These are phyloP conservation scores for Pissodes strobi DNA, from an alignment of 1,140 invertebrate species.

Conservation along the genomic window DNA sequence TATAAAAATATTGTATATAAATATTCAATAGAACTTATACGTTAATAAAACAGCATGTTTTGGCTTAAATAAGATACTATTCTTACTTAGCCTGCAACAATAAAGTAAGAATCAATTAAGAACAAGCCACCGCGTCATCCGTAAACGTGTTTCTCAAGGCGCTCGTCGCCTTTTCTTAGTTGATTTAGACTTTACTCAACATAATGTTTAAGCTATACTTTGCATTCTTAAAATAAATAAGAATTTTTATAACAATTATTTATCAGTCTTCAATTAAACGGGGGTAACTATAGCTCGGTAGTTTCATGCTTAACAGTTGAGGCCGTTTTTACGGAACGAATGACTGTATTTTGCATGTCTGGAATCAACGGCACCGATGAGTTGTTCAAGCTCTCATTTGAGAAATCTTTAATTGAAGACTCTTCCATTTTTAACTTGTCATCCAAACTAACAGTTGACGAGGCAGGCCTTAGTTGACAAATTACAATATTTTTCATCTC, in stretches of 20 bases:
- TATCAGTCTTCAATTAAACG: slow-evolving; percentile 30
- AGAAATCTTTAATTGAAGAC: neutral
- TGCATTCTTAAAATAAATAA: slow-evolving; percentile 20
- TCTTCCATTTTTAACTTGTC: slow-evolving; percentile 12
- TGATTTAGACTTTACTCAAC: neutral
- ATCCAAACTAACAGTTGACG: slow-evolving; percentile 23
- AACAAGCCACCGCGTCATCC: no score
- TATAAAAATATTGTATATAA: slow-evolving; percentile 34
- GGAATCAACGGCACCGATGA: slow-evolving; percentile 18
- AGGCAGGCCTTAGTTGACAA: slow-evolving; percentile 30
- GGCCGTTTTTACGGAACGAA: slow-evolving; percentile 6
- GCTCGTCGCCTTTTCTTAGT: neutral
- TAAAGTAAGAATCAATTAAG: no score
- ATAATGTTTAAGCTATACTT: slow-evolving; percentile 20
- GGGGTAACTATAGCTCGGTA: slow-evolving; percentile 26
- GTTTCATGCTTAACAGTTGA: slow-evolving; percentile 7
- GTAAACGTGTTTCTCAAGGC: no score
- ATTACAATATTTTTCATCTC: slow-evolving; percentile 31
- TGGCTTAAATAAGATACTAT: slow-evolving; percentile 7
- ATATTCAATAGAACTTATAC: slow-evolving; percentile 32
- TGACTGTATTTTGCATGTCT: slow-evolving; percentile 15
- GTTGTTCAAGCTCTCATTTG: slow-evolving; percentile 21
- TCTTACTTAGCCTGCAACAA: neutral
- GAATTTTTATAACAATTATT: slow-evolving; percentile 20
- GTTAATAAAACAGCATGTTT: slow-evolving; percentile 26